Evolutionary conservation across 35 echinoderm and acorn worm genomes (phyloP), one percentile per base, ranked within the genome.

Genomic region (Eucidaris tribuloides): DNA sequence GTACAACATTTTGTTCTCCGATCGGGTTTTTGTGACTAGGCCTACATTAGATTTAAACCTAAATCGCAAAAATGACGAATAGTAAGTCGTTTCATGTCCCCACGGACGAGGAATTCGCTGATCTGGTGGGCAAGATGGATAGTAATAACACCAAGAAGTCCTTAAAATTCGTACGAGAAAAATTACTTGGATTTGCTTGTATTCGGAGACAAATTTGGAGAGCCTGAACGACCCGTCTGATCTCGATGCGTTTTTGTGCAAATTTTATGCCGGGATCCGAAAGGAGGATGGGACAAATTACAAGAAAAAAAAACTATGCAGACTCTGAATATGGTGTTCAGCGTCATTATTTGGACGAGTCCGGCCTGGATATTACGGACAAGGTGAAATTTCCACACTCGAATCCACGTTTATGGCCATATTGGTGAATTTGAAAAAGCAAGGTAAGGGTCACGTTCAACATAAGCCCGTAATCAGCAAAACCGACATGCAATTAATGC

Each of bases 211-310:
- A 42, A 72, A 72, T 72, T 72, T 72, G 20, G 66, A 72, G 40
- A 43, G 35, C 66, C 35, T 42, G 7, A 15, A 14, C 38, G 36
- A 42, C 36, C 66, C 38, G 66, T 72, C 66, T 72, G 23, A 63
- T 63, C 60, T 63, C 17, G 76, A 79, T 79, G 19, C 42, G 15
- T 79, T 79, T 79, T 31, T 81, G 52, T 1, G 23, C 19, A 56
- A 58, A n/a, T 81, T 81, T 38, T 81, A 62, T 0, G 50, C 46
- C 18, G 55, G 79, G 34, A n/a, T 59, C 19, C 2, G 79, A 33
- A 62, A 33, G 24, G 49, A 61, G n/a, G 34, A 83, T 65, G 81
- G 81, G 58, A 48, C 66, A 72, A 72, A 42, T 59, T 70, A 83
- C 20, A 66, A 34, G 20, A 83, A 65, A 46, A 82, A 13, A 45